Conservation (phyloP, 2,113 vertebrate genomes). For the Gasterosteus aculeatus region DNA sequence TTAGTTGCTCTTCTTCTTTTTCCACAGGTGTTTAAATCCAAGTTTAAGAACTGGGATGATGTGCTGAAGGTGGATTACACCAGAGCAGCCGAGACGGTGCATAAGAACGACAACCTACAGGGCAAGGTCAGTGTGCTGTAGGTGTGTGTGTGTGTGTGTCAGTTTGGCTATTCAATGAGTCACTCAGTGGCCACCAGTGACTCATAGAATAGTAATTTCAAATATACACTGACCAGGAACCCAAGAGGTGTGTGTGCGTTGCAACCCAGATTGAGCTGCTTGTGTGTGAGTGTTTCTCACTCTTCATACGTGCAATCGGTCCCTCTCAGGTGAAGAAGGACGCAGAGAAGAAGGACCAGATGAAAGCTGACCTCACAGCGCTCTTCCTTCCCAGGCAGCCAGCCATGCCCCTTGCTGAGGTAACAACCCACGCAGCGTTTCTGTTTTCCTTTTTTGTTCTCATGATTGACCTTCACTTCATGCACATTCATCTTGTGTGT, state of each 20-base stretch:
- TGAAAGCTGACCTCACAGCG: constrained; percentile 96
- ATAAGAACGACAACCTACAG: constrained; percentile 81
- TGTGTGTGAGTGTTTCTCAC: neutral
- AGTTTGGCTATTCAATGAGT: too few relatives aligned
- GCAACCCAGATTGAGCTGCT: neutral
- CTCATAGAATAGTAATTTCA: neutral
- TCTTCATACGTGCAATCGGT: neutral
- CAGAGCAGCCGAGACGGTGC: constrained; percentile 89
- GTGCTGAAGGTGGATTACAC: constrained; percentile 97
- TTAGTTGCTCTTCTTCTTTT: neutral
- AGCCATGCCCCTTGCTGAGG: constrained; percentile 91
- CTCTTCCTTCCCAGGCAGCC: constrained; percentile 95
- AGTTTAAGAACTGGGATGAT: constrained; percentile 98
- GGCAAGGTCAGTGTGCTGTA: constrained; percentile 81
- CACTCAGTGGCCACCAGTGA: neutral
- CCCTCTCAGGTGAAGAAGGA: constrained; percentile 87
- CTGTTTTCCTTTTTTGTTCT: neutral
- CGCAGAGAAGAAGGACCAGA: constrained; percentile 90
- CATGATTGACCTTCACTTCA: neutral
- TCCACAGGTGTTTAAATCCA: constrained; percentile 95
- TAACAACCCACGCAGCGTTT: constrained; percentile 40
- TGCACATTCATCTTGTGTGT: neutral
- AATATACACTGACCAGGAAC: neutral
- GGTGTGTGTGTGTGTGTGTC: neutral
- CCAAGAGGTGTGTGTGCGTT: neutral